Conservation (phyloP, 2,113 vertebrate genomes). For the Maccullochella peelii region DNA sequence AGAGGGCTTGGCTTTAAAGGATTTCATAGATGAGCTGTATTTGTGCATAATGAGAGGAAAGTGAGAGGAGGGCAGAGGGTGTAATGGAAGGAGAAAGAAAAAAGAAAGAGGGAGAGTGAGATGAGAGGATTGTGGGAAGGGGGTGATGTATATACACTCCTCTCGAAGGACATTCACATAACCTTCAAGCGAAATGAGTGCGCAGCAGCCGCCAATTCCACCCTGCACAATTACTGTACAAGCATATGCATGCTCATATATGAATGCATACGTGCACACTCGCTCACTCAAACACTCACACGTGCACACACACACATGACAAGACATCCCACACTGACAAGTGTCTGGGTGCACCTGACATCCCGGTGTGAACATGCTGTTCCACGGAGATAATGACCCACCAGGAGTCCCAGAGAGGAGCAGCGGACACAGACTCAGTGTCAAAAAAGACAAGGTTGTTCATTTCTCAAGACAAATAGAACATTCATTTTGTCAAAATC, state of each 20-base stretch:
- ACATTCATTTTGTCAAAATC: not conserved
- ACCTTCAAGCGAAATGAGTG: conserved; percentile 57
- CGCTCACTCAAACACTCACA: not conserved
- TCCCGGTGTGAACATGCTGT: conserved; percentile 46
- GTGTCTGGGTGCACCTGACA: conserved; percentile 23
- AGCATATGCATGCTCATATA: not conserved
- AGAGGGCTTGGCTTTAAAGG: conserved; percentile 8
- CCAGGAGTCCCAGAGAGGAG: not conserved
- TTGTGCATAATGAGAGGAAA: conserved; percentile 30
- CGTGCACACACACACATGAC: not conserved
- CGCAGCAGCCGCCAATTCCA: conserved; percentile 14
- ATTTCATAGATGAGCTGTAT: conserved; percentile 33
- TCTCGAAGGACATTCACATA: conserved; percentile 52
- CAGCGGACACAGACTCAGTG: not conserved
- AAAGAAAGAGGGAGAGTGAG: not conserved
- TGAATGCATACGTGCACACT: not conserved
- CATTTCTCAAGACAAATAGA: not conserved
- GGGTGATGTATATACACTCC: conserved; percentile 32
- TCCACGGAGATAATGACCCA: conserved; percentile 15
- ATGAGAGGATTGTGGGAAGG: conserved; percentile 6
- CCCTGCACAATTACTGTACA: not conserved
- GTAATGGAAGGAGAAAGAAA: not conserved
- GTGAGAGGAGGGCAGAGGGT: conserved; percentile 16
- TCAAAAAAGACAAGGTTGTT: not conserved
- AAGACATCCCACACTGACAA: not conserved